phyloP scores from a whole-genome alignment of 2,797 vertebrate genomes.

The Champsocephalus esox region DNA sequence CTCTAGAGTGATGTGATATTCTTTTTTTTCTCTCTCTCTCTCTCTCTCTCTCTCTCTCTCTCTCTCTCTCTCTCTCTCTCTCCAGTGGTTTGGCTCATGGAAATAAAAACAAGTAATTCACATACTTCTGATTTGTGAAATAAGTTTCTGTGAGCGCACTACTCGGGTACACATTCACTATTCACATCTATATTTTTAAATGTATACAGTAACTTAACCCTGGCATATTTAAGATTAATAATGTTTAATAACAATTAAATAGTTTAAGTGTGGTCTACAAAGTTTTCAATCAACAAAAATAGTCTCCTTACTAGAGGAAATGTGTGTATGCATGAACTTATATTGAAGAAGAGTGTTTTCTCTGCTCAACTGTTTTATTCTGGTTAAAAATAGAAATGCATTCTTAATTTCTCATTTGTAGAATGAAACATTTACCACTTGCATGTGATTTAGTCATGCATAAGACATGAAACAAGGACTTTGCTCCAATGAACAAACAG shows the following conservation, averaged over 20 bases:
- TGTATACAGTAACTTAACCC: too few relatives aligned
- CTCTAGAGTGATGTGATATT: background rate
- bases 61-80: too few relatives aligned
- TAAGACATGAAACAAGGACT: conserved; percentile 49
- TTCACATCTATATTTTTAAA: background rate
- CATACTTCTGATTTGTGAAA: conserved; percentile 1
- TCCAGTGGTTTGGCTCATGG: too few relatives aligned
- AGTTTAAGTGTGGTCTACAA: background rate
- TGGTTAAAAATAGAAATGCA: conserved; percentile 54
- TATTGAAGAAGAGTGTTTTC: conserved; percentile 8
- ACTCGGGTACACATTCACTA: background rate
- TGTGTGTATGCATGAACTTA: background rate
- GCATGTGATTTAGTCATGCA: conserved; percentile 52
- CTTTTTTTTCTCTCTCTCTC: too few relatives aligned
- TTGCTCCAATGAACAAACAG: conserved; percentile 38
- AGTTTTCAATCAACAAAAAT: background rate
- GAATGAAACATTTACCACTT: conserved; percentile 64
- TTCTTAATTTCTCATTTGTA: conserved; percentile 36
- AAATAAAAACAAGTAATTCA: conserved; percentile 22
- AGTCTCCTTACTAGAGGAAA: background rate
- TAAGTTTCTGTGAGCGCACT: background rate
- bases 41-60: too few relatives aligned
- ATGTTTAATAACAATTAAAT: background rate
- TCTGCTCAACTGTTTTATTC: background rate
- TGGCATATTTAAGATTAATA: background rate